Conservation (phyloP, 2,797 vertebrate species). For the Poeciliopsis presidionis region DNA sequence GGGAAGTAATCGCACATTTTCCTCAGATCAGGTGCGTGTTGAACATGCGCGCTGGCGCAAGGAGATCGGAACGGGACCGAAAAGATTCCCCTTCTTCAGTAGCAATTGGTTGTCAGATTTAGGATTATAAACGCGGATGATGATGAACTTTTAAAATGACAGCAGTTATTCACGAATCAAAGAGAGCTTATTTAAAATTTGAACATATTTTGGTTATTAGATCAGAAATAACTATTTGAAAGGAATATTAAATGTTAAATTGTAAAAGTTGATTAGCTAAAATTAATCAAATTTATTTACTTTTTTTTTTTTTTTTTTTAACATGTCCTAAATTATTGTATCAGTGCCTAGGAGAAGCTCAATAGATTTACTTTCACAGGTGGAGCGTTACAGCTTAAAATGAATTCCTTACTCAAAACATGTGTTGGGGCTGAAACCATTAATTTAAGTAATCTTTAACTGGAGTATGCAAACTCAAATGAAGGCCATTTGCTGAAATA, state of each 20-base stretch:
- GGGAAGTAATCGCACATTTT: conserved; percentile 91
- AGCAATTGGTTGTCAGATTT: not conserved
- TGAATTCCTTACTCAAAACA: no score
- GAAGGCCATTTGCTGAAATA: no score
- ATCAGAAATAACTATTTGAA: not conserved
- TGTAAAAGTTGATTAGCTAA: not conserved
- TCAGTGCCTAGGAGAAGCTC: no score
- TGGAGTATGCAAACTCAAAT: no score
- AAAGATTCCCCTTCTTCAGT: not conserved
- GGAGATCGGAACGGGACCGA: not conserved
- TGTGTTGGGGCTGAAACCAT: no score
- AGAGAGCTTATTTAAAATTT: not conserved
- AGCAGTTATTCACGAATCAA: not conserved
- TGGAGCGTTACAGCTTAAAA: no score
- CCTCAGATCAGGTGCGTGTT: conserved; percentile 85
- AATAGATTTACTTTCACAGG: no score
- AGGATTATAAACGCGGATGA: not conserved
- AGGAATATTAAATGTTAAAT: not conserved
- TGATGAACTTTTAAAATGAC: not conserved
- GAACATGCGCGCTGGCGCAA: not conserved
- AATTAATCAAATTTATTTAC: not conserved
- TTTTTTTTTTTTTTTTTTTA: no score
- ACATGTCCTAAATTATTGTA: no score
- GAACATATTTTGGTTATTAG: not conserved
- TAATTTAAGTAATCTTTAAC: no score